phyloP scores from a whole-genome alignment of 37 sponge, comb jelly and placozoan species.

The Geodia barretti region DNA sequence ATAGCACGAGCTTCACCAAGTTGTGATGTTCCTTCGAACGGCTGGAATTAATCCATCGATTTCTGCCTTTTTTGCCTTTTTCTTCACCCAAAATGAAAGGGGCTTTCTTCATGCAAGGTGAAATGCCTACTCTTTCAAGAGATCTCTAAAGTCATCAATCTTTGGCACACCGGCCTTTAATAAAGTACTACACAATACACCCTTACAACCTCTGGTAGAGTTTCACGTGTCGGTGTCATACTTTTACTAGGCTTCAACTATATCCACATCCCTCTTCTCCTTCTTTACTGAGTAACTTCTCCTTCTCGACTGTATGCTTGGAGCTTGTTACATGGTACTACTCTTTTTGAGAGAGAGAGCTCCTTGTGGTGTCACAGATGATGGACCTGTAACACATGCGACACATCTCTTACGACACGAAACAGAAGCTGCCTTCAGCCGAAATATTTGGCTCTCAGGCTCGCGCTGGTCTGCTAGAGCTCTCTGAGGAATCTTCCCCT shows the following conservation, averaged over 20 bases:
- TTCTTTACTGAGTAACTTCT: neutral
- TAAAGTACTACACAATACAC: neutral
- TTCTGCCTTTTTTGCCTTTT: neutral
- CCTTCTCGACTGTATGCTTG: neutral
- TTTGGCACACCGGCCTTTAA: constrained; percentile 25
- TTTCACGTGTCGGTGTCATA: neutral
- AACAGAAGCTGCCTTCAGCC: neutral
- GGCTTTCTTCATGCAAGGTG: neutral
- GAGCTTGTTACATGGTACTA: no score
- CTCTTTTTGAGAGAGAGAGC: no score
- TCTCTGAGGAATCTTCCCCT: neutral
- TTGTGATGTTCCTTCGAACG: neutral
- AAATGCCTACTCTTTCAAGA: neutral
- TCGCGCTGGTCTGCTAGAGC: neutral
- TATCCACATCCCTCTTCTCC: no score
- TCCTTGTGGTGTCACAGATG: neutral
- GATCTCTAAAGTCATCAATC: neutral
- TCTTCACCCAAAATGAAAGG: neutral
- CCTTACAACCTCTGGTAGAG: neutral
- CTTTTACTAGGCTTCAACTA: neutral
- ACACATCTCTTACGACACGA: neutral
- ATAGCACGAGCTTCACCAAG: constrained; percentile 3
- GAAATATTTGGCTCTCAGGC: neutral
- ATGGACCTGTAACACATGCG: neutral
- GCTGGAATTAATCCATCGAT: neutral